A percentile compares a stretch with the other conserved stretches of the same genome.
Evolutionary conservation across 2,888 invertebrate genomes (phyloP).

Genomic region (Habrosyne pyritoides): DNA sequence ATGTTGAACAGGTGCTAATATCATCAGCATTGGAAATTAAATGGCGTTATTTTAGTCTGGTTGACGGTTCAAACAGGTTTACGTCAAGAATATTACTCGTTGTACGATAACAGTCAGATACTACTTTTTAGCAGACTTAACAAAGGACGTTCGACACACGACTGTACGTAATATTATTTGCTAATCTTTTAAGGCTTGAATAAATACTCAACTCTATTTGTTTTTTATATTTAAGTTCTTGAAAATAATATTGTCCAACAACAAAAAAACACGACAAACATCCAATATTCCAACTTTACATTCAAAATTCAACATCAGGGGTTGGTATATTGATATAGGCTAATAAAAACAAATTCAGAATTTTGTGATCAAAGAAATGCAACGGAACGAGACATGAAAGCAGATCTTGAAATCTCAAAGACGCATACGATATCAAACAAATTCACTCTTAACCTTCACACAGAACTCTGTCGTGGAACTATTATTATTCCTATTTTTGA

Average conservation of each 20-base stretch:
- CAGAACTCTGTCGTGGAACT: neutral
- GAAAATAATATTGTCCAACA: too few relatives aligned
- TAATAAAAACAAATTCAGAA: neutral
- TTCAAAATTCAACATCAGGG: neutral
- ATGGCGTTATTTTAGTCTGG: neutral
- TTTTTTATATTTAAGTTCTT: too few relatives aligned
- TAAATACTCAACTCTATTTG: too few relatives aligned
- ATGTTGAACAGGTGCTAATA: slow-evolving; percentile 43
- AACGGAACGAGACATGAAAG: neutral
- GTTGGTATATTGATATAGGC: neutral
- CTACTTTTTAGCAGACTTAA: too few relatives aligned
- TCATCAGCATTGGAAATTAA: slow-evolving; percentile 15
- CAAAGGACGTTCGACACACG: too few relatives aligned
- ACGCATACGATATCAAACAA: neutral
- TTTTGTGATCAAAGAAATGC: neutral
- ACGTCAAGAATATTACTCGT: too few relatives aligned
- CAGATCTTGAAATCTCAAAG: neutral
- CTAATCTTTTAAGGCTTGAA: too few relatives aligned
- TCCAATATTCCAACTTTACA: too few relatives aligned
- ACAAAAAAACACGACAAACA: too few relatives aligned
- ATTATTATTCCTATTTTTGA: neutral
- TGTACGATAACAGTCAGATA: too few relatives aligned
- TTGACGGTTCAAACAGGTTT: too few relatives aligned
- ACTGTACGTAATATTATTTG: too few relatives aligned
- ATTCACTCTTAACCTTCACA: neutral